Evolutionary conservation across 2,797 vertebrate species (phyloP).

Genomic region (Erithacus rubecula): DNA sequence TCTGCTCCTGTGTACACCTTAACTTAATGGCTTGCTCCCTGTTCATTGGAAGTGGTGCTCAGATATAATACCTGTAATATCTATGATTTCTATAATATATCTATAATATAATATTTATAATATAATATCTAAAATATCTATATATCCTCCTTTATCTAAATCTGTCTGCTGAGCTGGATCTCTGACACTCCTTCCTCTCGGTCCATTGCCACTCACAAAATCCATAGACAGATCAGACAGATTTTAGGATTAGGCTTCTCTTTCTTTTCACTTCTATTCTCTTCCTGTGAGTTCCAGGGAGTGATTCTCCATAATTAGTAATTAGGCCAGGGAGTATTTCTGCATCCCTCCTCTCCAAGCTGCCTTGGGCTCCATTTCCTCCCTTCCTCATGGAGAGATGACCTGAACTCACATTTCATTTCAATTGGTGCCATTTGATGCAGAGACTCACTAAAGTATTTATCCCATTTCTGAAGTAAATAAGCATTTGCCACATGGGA

Average conservation of each 20-base stretch:
- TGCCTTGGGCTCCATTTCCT: neutral
- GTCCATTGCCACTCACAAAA: neutral
- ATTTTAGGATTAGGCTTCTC: neutral
- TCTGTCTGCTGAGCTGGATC: neutral
- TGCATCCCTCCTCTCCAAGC: neutral
- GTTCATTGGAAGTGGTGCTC: accelerated
- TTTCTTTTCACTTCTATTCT: neutral
- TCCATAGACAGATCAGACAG: neutral
- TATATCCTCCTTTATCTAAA: neutral
- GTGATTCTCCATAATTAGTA: neutral
- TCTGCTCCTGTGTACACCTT: neutral
- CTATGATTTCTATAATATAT: too few species aligned
- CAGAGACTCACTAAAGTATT: neutral
- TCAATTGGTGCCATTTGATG: too few species aligned
- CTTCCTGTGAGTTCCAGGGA: neutral
- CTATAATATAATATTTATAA: too few species aligned
- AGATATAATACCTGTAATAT: too few species aligned
- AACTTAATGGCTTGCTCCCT: neutral
- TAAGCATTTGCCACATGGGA: neutral
- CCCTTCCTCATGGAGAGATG: neutral
- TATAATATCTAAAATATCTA: too few species aligned
- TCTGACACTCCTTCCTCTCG: accelerated
- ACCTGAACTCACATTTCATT: neutral
- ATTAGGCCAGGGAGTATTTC: neutral
- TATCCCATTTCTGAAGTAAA: neutral